Base-by-base conservation (phyloP, 2,113 vertebrate species). In the Girardinichthys multiradiatus region DNA sequence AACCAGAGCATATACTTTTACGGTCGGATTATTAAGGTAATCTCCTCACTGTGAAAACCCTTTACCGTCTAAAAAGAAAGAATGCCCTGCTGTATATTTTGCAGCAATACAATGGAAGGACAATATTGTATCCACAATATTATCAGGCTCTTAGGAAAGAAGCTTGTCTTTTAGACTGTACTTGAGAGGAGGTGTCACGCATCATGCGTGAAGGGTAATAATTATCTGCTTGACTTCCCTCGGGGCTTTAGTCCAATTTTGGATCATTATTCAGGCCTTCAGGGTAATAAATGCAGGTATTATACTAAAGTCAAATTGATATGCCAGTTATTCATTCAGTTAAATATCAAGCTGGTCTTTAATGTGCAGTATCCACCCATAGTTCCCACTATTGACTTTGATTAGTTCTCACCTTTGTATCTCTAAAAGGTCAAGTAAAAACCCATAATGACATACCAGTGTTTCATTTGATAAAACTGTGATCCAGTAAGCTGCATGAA, bases 161-260 rank as follows among this genome's bases (percentile, higher is more conserved):
- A 75, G 72, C 64, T 64, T 58, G 76, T 88, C 77, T 74, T 67
- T 72, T 54, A 67, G 70, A 59, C 54, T 80, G 30, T n/a, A 62
- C 70, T 72, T 57, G 73, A 75, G 74, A 64, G 57, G 72, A 78
- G 60, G 77, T 90, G 91, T 86, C 79, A 85, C 72, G 42, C 26
- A 1, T 76, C 65, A 39, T 60, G 73, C 58, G 59, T 83, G 85
- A 86, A 87, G 85, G 80, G 77, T 90, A 79, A 91, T 91, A 90
- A 92, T 92, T 88, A 87, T 88, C 90, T 83, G 89, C 87, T 88
- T 71, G 77, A 83, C 79, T 88, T 87, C 88, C 77, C 82, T 81
- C 76, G 63, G 82, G 82, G 85, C 80, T 86, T 64, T 71, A 60
- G 79, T 66, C 82, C 84, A 80, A 82, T 91, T 91, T 85, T 67